phyloP scores from a whole-genome alignment of 2,888 invertebrate genomes.

The Drosophila colorata region DNA sequence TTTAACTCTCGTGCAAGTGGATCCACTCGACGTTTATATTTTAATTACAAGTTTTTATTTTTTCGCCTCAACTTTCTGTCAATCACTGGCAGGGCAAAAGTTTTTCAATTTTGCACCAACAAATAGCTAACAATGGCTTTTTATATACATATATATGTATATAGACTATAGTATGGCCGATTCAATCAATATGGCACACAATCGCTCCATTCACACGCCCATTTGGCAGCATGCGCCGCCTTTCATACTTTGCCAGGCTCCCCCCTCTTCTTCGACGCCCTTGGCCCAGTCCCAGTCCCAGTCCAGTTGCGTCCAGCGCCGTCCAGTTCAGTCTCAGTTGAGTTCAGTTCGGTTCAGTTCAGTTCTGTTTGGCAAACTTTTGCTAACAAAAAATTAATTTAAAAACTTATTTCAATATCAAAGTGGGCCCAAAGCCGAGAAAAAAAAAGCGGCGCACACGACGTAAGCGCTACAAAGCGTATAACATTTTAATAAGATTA shows the following conservation, averaged over 20 bases:
- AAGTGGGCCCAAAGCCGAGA: slow-evolving; percentile 55
- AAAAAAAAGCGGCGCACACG: slow-evolving; percentile 8
- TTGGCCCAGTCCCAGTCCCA: slow-evolving; percentile 4
- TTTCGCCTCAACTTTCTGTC: slow-evolving; percentile 45
- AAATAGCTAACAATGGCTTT: slow-evolving; percentile 74
- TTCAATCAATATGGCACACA: slow-evolving; percentile 77
- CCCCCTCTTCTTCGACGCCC: slow-evolving; percentile 1
- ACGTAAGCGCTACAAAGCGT: slow-evolving; percentile 52
- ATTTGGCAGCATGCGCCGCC: slow-evolving; percentile 48
- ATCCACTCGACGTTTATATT: slow-evolving; percentile 48
- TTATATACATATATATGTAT: slow-evolving; percentile 36
- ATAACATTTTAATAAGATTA: slow-evolving; percentile 80
- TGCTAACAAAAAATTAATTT: slow-evolving; percentile 76
- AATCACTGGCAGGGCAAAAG: slow-evolving; percentile 64
- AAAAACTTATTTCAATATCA: slow-evolving; percentile 80
- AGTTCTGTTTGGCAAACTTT: slow-evolving; percentile 65
- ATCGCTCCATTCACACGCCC: slow-evolving; percentile 78
- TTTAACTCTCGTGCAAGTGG: slow-evolving; percentile 12
- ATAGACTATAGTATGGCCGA: slow-evolving; percentile 37
- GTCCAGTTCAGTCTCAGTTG: slow-evolving; percentile 5
- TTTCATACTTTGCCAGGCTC: not conserved
- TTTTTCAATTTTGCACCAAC: slow-evolving; percentile 77
- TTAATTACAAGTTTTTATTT: slow-evolving; percentile 62
- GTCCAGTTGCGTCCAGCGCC: not conserved
- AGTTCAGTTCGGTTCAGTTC: slow-evolving; percentile 32